phyloP scores from a whole-genome alignment of 2,797 vertebrate genomes.

The Myioborus miniatus region DNA sequence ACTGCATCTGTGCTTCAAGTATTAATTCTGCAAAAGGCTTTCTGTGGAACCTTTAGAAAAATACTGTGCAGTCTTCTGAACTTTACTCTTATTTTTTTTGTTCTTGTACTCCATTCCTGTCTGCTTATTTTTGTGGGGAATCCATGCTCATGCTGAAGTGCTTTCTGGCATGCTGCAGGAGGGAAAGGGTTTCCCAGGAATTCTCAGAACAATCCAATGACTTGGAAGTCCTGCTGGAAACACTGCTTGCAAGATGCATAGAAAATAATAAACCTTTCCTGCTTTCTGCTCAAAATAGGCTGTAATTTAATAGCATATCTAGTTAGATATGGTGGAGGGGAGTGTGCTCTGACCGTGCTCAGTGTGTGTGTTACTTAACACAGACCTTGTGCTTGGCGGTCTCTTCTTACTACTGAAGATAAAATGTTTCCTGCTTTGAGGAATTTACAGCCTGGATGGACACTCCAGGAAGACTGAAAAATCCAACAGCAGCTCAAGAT shows the following conservation, averaged over 20 bases:
- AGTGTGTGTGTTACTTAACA: background rate
- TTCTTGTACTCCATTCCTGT: background rate
- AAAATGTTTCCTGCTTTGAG: conserved; percentile 24
- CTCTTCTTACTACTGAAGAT: background rate
- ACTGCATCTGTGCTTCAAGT: background rate
- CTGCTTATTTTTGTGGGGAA: background rate
- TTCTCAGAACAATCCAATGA: background rate
- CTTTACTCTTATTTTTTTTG: background rate
- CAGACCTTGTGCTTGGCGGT: background rate
- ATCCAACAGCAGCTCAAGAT: background rate
- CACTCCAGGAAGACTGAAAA: background rate
- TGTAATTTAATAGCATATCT: background rate
- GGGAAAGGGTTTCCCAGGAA: background rate
- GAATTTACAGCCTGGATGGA: background rate
- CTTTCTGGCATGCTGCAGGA: background rate
- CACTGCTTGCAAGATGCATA: background rate
- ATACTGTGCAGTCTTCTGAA: background rate
- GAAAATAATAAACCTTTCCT: background rate
- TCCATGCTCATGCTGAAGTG: background rate
- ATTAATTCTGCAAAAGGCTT: background rate
- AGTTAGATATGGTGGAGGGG: background rate
- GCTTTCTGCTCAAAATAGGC: background rate
- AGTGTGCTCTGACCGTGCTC: background rate
- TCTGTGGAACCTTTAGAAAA: background rate
- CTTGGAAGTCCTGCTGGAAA: background rate